Evolutionary conservation across 2,888 invertebrate species (phyloP), one percentile per base, ranked within the genome.

Genomic region (Drosophila quinaria): DNA sequence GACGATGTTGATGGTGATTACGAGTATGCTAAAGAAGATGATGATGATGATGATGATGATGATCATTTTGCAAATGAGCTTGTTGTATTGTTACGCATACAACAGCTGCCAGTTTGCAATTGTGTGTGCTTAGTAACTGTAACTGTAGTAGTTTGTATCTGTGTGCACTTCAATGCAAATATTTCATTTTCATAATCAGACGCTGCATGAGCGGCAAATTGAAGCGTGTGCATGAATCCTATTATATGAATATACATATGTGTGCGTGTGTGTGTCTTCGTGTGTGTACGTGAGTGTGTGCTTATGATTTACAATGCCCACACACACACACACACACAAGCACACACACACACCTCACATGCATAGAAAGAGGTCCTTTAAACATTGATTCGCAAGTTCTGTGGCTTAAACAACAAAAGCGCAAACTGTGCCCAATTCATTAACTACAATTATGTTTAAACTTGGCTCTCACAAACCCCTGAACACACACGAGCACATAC

Each of bases 141-240:
- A 25, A n/a, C 44, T 22, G 44, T 44, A 44, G 56, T 10, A 50
- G n/a, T 41, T 35, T 63, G 49, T 49, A 44, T 59, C 33, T 65
- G 58, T 58, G 54, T 65, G 64, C 51, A 56, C 55, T 75, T 72
- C 42, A 67, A 84, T 70, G 79, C 80, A 82, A 80, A 80, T 81
- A 87, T 72, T 72, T 81, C 80, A 85, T 85, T 87, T 64, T 74
- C 82, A 83, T 73, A 66, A 81, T 81, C 78, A 70, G 59, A 55
- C 59, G 47, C 42, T 58, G 64, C 55, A 44, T 39, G 47, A 58
- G 69, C 66, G 60, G 54, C 75, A 75, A 80, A 70, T 71, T 70
- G 55, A 68, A 66, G 65, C 44, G 67, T 56, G 60, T 39, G 51
- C 67, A 52, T 31, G 33, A 68, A 60, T 62, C 42, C 42, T 47